Percentiles rank a stretch among this genome's conserved stretches.
Conservation (phyloP, 2,888 invertebrate genomes). For the Apeira syringaria region DNA sequence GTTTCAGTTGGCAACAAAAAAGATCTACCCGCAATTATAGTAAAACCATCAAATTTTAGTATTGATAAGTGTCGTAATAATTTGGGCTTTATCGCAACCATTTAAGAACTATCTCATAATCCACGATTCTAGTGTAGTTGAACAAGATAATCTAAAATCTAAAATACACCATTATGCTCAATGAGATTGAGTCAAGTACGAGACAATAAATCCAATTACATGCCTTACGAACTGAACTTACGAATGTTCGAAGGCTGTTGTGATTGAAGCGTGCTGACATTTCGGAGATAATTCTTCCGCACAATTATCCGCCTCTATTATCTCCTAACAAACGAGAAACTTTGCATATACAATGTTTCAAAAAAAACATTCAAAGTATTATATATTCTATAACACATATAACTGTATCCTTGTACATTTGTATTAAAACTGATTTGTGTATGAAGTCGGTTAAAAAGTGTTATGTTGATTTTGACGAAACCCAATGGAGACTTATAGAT, state of each 20-base stretch:
- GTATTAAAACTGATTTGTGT: conserved; percentile 1
- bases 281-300: conserved; percentile 1
- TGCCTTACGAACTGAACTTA: conserved; percentile 5
- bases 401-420: conserved; percentile 8
- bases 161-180: too few relatives aligned
- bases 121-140: too few relatives aligned
- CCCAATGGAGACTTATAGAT: conserved; percentile 16
- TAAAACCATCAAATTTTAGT: too few relatives aligned
- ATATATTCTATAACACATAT: too few relatives aligned
- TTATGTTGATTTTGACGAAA: conserved; percentile 4
- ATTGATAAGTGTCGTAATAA: too few relatives aligned
- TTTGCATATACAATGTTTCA: not conserved
- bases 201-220: conserved; percentile 4
- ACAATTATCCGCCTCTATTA: not conserved
- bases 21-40: too few relatives aligned
- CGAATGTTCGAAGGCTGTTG: conserved; percentile 2
- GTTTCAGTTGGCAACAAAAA: too few relatives aligned
- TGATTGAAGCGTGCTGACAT: conserved; percentile 2
- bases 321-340: not conserved
- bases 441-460: too few relatives aligned
- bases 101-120: too few relatives aligned
- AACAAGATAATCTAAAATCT: too few relatives aligned
- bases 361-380: conserved; percentile 1
- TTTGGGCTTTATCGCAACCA: too few relatives aligned
- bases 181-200: too few relatives aligned